These are phyloP conservation scores for Melanerpes formicivorus DNA, from an alignment of 2,113 vertebrate species.

Conservation along the genomic window DNA sequence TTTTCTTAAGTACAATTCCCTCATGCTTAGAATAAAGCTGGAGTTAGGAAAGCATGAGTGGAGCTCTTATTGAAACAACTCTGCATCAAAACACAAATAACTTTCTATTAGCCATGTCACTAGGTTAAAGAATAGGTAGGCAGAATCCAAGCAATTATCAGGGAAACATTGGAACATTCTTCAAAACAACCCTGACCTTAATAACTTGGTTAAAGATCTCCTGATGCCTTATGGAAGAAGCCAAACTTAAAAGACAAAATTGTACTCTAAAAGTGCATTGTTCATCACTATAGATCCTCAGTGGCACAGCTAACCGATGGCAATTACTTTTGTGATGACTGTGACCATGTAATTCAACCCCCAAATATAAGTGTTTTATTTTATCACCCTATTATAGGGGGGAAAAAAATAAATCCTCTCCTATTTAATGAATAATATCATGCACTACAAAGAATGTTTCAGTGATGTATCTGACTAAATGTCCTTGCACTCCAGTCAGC, in stretches of 20 bases:
- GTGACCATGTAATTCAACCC: conserved; percentile 59
- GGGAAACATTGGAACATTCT: conserved; percentile 45
- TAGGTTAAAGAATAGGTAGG: conserved; percentile 53
- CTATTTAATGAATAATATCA: conserved; percentile 62
- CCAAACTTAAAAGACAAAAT: conserved; percentile 67
- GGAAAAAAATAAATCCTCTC: conserved; percentile 35
- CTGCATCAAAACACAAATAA: conserved; percentile 64
- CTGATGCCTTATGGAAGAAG: conserved; percentile 54
- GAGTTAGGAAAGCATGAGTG: conserved; percentile 37
- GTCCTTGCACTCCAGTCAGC: conserved; percentile 53
- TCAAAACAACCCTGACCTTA: conserved; percentile 65
- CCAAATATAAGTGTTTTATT: conserved; percentile 69
- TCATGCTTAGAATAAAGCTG: conserved; percentile 47
- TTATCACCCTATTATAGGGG: conserved; percentile 60
- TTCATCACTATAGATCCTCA: conserved; percentile 37
- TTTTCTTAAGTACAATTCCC: conserved; percentile 56
- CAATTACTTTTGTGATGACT: conserved; percentile 69
- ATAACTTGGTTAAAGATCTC: conserved; percentile 59
- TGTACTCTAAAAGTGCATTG: conserved; percentile 41
- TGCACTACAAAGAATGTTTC: conserved; percentile 33
- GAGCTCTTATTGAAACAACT: conserved; percentile 51
- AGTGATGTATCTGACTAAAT: conserved; percentile 28
- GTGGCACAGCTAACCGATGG: conserved; percentile 30
- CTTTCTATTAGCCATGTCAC: conserved; percentile 59
- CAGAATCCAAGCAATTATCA: conserved; percentile 54